phyloP scores from a whole-genome alignment of 92 coral and sea anemone species.

The Parazoanthus darwini region DNA sequence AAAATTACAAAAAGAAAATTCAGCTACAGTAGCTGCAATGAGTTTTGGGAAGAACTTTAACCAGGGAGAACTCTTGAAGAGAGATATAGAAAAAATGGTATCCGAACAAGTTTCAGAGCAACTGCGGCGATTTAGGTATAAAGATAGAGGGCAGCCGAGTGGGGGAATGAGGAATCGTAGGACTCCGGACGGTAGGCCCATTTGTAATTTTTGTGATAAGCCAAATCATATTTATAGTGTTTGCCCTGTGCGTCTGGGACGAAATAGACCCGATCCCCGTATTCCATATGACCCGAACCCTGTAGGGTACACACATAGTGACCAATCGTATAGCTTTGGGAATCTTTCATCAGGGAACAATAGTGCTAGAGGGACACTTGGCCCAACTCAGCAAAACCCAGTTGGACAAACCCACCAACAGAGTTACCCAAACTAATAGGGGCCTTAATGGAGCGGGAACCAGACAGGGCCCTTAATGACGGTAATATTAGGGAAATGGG shows the following conservation, averaged over 20 bases:
- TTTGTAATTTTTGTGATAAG: constrained; percentile 10
- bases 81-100: constrained; percentile 2
- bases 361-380: background rate
- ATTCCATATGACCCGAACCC: background rate
- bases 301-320: background rate
- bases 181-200: constrained; percentile 24
- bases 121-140: background rate
- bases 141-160: background rate
- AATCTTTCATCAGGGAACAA: background rate
- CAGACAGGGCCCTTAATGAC: constrained; percentile 19
- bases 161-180: constrained; percentile 30
- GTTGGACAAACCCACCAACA: constrained; percentile 11
- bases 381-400: constrained; percentile 7
- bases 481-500: too few relatives aligned
- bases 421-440: constrained; percentile 4
- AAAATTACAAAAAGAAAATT: constrained; percentile 10
- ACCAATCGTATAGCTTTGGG: background rate
- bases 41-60: background rate
- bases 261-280: constrained; percentile 9
- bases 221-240: constrained; percentile 27
- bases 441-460: constrained; percentile 38
- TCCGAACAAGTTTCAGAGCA: constrained; percentile 18
- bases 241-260: constrained; percentile 10
- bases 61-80: background rate
- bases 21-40: constrained; percentile 19